phyloP scores from a whole-genome alignment of 23 tunicate species.

The Oikopleura dioica region DNA sequence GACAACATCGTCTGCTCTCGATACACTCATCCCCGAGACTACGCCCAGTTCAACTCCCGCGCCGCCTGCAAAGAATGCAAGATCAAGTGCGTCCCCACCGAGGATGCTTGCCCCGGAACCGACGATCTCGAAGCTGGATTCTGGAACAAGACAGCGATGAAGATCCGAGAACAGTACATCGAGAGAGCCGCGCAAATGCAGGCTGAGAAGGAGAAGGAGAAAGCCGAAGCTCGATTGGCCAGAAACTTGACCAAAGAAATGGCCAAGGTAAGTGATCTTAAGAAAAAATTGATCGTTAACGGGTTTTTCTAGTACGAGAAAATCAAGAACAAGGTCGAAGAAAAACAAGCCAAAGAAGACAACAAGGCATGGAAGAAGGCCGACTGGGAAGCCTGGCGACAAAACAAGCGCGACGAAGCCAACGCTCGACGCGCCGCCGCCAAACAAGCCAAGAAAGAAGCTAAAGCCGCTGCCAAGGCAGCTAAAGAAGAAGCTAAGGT shows the following conservation, averaged over 20 bases:
- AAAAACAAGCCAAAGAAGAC: not conserved
- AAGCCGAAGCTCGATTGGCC: not conserved
- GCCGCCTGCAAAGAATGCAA: conserved; percentile 10
- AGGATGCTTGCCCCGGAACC: not conserved
- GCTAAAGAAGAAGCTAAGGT: not conserved
- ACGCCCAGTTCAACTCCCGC: not conserved
- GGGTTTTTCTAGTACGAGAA: not conserved
- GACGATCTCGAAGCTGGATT: not conserved
- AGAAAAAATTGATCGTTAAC: not conserved
- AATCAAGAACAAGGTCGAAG: not conserved
- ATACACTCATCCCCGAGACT: not conserved
- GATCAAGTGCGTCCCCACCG: not conserved
- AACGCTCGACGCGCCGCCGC: not conserved
- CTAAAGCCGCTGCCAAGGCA: not conserved
- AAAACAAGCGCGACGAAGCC: not conserved
- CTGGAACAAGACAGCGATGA: not conserved
- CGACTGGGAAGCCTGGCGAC: conserved; percentile 11
- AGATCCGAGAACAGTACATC: not conserved
- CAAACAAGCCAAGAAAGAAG: not conserved
- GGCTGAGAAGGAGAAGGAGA: not conserved
- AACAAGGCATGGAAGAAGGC: not conserved
- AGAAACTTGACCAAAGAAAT: not conserved
- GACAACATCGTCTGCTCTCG: not conserved
- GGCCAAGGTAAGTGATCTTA: not conserved
- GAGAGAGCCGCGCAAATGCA: not conserved